Evolutionary conservation across 2,888 invertebrate species (phyloP).

Genomic region (Melikaiella ostensackeni): DNA sequence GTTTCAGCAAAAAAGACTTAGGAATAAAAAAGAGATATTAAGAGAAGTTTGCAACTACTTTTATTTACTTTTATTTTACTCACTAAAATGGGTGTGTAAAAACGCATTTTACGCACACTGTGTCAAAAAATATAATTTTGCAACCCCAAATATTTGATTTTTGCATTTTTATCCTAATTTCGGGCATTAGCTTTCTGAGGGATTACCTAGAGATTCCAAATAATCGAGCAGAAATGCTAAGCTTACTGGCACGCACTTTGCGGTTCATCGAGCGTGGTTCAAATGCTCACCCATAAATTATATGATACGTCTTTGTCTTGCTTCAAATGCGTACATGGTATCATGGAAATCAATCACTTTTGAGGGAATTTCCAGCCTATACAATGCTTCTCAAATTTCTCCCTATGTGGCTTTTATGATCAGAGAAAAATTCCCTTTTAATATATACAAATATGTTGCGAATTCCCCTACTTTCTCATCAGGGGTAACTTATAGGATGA

Average conservation of each 20-base stretch:
- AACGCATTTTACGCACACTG: too few species aligned
- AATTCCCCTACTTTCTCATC: neutral
- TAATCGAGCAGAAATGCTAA: constrained; percentile 15
- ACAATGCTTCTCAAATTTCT: constrained; percentile 5
- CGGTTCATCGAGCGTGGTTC: constrained; percentile 17
- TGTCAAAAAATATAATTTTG: too few species aligned
- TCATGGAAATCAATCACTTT: constrained; percentile 20
- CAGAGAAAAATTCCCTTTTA: constrained; percentile 2
- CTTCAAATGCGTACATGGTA: constrained; percentile 9
- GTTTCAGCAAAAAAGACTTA: too few species aligned
- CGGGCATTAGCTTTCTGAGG: neutral
- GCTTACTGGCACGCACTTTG: constrained; percentile 16
- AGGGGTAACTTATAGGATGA: too few species aligned
- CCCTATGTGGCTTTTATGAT: neutral
- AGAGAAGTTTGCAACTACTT: too few species aligned
- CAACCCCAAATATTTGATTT: neutral
- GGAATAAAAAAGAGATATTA: too few species aligned
- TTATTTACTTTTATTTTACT: too few species aligned
- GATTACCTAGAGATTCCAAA: neutral
- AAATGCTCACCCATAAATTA: constrained; percentile 15
- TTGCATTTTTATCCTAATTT: neutral
- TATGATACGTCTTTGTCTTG: constrained; percentile 19
- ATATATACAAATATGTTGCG: neutral
- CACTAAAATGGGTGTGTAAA: too few species aligned
- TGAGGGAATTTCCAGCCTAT: neutral